A percentile compares a stretch with the other conserved stretches of the same genome.
phyloP scores from a whole-genome alignment of 2,888 invertebrate genomes.

The Sphaerophoria rueppellii region DNA sequence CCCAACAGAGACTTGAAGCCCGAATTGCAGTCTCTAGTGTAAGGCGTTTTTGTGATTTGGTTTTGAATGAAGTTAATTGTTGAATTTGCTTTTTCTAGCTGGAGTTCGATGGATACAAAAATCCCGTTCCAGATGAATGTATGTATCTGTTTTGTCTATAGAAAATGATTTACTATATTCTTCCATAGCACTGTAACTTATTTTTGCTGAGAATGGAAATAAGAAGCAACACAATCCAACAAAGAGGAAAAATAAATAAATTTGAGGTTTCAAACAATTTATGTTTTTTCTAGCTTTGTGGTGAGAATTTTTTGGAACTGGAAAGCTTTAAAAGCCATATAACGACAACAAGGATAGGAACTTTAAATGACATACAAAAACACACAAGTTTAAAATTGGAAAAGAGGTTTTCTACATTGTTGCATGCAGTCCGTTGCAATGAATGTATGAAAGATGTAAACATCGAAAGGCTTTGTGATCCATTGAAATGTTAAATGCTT shows the following conservation, averaged over 20 bases:
- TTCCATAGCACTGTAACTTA: slow-evolving; percentile 15
- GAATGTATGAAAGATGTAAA: not conserved
- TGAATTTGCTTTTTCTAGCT: slow-evolving; percentile 21
- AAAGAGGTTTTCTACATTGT: not conserved
- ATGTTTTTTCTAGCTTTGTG: not conserved
- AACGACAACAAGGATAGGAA: not conserved
- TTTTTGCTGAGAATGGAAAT: slow-evolving; percentile 18
- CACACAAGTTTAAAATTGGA: not conserved
- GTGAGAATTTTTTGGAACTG: not conserved
- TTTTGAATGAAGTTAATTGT: slow-evolving; percentile 44
- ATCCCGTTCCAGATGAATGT: slow-evolving; percentile 3
- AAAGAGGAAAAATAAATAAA: slow-evolving; percentile 35
- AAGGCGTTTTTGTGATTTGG: slow-evolving; percentile 54
- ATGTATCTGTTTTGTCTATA: not conserved
- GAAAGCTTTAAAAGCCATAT: not conserved
- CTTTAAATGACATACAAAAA: slow-evolving; percentile 12
- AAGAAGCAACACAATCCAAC: not conserved
- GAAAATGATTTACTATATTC: slow-evolving; percentile 21
- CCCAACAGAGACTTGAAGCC: slow-evolving; percentile 27
- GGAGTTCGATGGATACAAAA: not conserved
- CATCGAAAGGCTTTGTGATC: too few relatives aligned
- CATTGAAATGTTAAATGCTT: too few relatives aligned
- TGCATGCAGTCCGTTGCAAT: not conserved
- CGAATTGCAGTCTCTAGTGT: not conserved
- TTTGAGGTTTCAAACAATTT: slow-evolving; percentile 19